Evolutionary conservation across 2,888 invertebrate species (phyloP).

Genomic region (Xanthorhoe designata): DNA sequence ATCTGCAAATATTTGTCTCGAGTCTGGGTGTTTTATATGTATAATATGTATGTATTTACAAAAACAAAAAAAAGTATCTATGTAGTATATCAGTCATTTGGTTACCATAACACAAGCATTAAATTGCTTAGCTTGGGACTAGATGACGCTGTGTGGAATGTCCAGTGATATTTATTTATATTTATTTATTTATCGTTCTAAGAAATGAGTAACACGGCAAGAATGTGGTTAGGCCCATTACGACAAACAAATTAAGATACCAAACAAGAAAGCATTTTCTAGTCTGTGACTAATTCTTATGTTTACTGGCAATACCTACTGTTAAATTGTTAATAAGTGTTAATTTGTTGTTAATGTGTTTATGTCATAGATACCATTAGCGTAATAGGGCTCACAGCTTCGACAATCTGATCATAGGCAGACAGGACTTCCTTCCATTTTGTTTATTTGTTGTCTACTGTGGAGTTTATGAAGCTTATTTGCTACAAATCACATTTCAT

Average conservation of each 20-base stretch:
- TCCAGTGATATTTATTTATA: no score
- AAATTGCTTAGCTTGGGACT: no score
- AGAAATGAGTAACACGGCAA: slow-evolving; percentile 26
- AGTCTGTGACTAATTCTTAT: neutral
- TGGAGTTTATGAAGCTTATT: neutral
- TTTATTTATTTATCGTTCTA: no score
- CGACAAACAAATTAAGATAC: slow-evolving; percentile 32
- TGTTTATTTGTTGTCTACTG: neutral
- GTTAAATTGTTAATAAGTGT: neutral
- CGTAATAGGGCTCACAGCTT: neutral
- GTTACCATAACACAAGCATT: no score
- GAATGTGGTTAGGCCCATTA: slow-evolving; percentile 23
- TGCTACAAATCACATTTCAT: neutral
- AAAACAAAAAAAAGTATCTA: no score
- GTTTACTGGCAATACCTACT: neutral
- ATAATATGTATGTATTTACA: no score
- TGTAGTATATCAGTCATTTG: no score
- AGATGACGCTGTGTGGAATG: no score
- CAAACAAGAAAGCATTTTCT: slow-evolving; percentile 6
- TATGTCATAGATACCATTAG: neutral
- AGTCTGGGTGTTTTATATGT: no score
- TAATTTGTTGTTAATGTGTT: neutral
- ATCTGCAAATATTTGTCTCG: no score
- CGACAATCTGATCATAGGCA: slow-evolving; percentile 2
- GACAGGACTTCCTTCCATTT: neutral